phyloP scores from a whole-genome alignment of 2,113 vertebrate species.

The chimpanzee (Pan troglodytes) region NHGRI_mPanTro3-v2.1_pri NC_072415.2:48128501-48129000 shows the following conservation, averaged over 20 bases:
- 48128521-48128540: background rate
- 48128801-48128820: background rate
- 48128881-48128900: background rate
- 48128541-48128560: background rate
- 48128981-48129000: background rate
- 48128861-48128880: background rate
- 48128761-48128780: background rate
- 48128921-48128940: background rate
- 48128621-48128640: background rate
- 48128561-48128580: background rate
- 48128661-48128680: background rate
- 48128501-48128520: background rate
- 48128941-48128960: background rate
- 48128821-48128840: background rate
- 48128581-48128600: background rate
- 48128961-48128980: background rate
- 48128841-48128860: background rate
- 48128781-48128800: background rate
- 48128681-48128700: background rate
- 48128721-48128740: background rate
- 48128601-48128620: background rate
- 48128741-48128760: background rate
- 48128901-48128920: background rate
- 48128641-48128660: background rate
- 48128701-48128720: background rate